phyloP scores from a whole-genome alignment of 2,797 vertebrate species.

The Tiaroga cobitis region DNA sequence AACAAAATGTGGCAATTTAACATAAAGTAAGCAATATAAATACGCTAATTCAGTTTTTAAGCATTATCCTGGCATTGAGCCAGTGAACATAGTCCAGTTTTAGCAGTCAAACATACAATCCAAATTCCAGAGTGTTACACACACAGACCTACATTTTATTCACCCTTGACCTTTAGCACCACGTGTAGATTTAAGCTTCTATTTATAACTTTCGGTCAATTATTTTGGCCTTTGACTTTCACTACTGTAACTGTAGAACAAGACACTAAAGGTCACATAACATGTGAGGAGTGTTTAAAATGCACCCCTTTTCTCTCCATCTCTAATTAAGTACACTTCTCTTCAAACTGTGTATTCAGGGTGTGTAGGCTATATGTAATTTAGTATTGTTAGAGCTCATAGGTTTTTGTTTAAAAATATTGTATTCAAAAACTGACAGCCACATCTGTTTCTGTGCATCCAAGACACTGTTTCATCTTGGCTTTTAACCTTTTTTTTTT shows the following conservation, averaged over 20 bases:
- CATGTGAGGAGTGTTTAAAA: conserved; percentile 72
- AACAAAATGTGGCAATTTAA: neutral
- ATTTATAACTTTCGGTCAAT: conserved; percentile 81
- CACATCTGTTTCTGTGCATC: neutral
- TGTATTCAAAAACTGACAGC: neutral
- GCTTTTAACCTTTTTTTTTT: conserved; percentile 40
- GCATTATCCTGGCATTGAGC: neutral
- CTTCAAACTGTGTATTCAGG: conserved; percentile 3
- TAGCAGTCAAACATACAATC: conserved; percentile 60
- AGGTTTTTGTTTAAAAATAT: neutral
- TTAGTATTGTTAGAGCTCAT: neutral
- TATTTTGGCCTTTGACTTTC: conserved; percentile 81
- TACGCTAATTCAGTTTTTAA: neutral
- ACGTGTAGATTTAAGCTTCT: conserved; percentile 74
- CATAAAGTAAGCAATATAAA: neutral
- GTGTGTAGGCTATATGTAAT: neutral
- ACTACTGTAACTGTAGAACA: conserved; percentile 84
- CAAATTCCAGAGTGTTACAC: conserved; percentile 64
- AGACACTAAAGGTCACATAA: conserved; percentile 83
- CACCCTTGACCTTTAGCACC: conserved; percentile 76
- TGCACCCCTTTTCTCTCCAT: conserved; percentile 56
- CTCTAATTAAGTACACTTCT: conserved; percentile 47
- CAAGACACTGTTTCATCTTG: neutral
- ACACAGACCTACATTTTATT: conserved; percentile 71
- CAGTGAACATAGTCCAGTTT: neutral